phyloP scores from a whole-genome alignment of 2,797 vertebrate species.

The Vespertilio murinus region DNA sequence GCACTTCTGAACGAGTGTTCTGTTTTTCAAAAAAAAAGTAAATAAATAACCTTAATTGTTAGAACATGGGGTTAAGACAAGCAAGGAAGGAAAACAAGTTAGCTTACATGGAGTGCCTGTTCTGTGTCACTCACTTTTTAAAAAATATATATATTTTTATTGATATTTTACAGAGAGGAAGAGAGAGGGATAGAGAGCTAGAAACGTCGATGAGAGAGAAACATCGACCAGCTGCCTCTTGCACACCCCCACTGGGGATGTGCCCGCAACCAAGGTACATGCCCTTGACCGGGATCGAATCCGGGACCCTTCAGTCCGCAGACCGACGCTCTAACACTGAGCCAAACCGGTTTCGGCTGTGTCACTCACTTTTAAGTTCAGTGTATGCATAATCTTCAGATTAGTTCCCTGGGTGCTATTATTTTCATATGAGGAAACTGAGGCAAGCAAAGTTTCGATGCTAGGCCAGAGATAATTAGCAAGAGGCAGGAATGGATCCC shows the following conservation, averaged over 20 bases:
- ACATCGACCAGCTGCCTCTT: too few relatives aligned
- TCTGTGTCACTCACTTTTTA: background rate
- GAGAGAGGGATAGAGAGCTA: too few relatives aligned
- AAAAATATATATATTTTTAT: too few relatives aligned
- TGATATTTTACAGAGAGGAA: too few relatives aligned
- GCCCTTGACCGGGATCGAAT: too few relatives aligned
- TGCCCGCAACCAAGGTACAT: too few relatives aligned
- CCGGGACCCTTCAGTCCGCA: too few relatives aligned
- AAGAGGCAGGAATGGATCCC: background rate
- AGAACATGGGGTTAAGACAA: background rate
- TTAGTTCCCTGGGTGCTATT: background rate
- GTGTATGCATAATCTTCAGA: background rate
- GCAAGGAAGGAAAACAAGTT: background rate
- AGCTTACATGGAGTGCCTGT: background rate
- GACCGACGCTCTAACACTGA: too few relatives aligned
- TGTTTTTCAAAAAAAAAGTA: background rate
- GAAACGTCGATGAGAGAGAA: too few relatives aligned
- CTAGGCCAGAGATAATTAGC: background rate
- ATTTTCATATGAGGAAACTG: background rate
- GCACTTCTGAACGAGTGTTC: background rate
- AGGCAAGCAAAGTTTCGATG: background rate
- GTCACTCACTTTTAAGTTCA: background rate
- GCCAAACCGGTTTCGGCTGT: too few relatives aligned
- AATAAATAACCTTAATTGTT: background rate
- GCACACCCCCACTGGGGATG: too few relatives aligned